Conservation (phyloP, 2,888 invertebrate genomes). For the Prenolepis imparis region DNA sequence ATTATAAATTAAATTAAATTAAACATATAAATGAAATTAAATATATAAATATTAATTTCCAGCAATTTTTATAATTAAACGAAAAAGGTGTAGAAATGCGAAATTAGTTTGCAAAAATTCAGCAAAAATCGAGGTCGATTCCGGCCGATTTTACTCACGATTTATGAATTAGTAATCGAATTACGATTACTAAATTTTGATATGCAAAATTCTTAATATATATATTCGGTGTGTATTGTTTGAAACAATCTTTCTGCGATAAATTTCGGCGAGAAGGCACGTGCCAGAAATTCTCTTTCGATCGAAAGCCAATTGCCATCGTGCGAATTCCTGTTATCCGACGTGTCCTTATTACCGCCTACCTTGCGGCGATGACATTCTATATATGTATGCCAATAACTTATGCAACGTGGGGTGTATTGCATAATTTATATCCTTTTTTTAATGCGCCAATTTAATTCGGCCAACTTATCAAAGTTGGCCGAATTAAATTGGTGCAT, state of each 20-base stretch:
- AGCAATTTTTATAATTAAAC: neutral
- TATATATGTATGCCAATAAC: slow-evolving; percentile 70
- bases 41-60: neutral
- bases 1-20: too few species aligned
- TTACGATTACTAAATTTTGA: neutral
- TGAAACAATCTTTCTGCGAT: slow-evolving; percentile 6
- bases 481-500: too few species aligned
- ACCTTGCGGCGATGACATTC: slow-evolving; percentile 71
- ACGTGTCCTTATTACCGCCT: slow-evolving; percentile 71
- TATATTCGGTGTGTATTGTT: slow-evolving; percentile 25
- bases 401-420: neutral
- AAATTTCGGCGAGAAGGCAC: neutral
- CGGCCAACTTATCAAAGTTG: neutral
- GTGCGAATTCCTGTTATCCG: slow-evolving; percentile 58
- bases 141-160: neutral
- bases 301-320: neutral
- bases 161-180: neutral
- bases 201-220: slow-evolving; percentile 60
- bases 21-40: neutral
- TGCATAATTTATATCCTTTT: slow-evolving; percentile 10
- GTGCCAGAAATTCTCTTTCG: neutral
- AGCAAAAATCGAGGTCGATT: neutral
- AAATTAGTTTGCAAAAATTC: neutral
- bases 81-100: neutral
- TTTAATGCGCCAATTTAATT: neutral